These are phyloP conservation scores for Glomeris maerens DNA, from an alignment of 1,140 invertebrate species.

Conservation along the genomic window DNA sequence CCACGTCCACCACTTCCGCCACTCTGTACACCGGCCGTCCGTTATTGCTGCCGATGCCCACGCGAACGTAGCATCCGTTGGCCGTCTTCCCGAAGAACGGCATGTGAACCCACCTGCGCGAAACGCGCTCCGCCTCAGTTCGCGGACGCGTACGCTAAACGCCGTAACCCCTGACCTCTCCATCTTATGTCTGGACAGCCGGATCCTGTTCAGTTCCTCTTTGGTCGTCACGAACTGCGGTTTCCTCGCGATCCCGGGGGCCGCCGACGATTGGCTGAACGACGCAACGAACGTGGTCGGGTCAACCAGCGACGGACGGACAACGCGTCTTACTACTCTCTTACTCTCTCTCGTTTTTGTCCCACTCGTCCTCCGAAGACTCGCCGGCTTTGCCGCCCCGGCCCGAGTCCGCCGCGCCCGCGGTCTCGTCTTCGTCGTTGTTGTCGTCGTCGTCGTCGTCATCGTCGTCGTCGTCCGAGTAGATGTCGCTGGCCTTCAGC, in stretches of 20 bases:
- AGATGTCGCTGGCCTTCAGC: conserved; percentile 84
- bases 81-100: conserved; percentile 87
- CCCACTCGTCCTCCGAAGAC: too few species aligned
- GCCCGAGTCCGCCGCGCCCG: too few species aligned
- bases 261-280: too few species aligned
- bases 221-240: conserved; percentile 49
- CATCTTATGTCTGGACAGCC: conserved; percentile 80
- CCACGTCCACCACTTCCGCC: conserved; percentile 84
- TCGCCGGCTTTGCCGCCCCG: too few species aligned
- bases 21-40: conserved; percentile 80
- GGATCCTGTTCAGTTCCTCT: conserved; percentile 73
- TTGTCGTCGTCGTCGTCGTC: conserved; percentile 39
- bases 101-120: conserved; percentile 69
- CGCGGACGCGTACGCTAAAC: too few species aligned
- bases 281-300: too few species aligned
- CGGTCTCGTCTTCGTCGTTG: conserved; percentile 10
- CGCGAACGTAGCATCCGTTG: conserved; percentile 83
- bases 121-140: too few species aligned
- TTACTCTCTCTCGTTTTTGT: conserved; percentile 7
- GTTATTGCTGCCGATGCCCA: conserved; percentile 88
- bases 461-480: conserved; percentile 82
- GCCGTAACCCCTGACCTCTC: conserved; percentile 46
- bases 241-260: too few species aligned
- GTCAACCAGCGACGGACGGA: too few species aligned
- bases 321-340: too few species aligned